Percentiles rank a stretch among this genome's conserved stretches.
These are phyloP conservation scores for Plestiodon gilberti DNA, from an alignment of 2,113 vertebrate species.

Conservation along the genomic window DNA sequence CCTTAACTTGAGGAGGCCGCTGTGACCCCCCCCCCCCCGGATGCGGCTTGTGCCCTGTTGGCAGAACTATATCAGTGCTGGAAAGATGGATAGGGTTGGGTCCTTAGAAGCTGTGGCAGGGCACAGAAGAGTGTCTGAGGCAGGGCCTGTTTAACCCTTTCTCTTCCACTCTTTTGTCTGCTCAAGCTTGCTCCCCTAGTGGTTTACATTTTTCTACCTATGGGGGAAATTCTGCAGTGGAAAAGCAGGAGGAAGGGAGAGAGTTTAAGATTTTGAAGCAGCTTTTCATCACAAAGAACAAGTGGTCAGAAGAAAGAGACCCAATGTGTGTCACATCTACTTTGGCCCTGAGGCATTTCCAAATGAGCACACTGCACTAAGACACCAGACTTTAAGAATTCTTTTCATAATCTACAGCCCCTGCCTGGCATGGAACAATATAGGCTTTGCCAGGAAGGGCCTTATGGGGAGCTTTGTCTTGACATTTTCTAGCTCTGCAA, in stretches of 20 bases:
- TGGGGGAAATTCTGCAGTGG: too few species aligned
- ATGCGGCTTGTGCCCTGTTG: too few species aligned
- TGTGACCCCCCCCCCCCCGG: too few species aligned
- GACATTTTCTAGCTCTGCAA: background rate
- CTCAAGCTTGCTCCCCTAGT: background rate
- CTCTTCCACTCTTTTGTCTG: background rate
- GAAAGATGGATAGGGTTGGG: too few species aligned
- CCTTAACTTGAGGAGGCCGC: too few species aligned
- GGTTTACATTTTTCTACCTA: background rate
- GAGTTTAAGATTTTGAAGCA: background rate
- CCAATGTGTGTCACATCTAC: background rate
- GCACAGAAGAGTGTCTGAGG: too few species aligned
- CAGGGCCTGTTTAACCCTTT: background rate
- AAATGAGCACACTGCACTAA: background rate
- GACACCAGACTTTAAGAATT: background rate
- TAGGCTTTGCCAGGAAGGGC: background rate
- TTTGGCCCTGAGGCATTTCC: background rate
- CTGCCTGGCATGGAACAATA: background rate
- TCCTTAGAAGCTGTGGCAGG: too few species aligned
- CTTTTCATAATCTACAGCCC: background rate
- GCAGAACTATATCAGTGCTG: too few species aligned
- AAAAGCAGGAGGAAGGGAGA: background rate
- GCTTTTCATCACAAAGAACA: background rate
- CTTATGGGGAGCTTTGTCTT: background rate
- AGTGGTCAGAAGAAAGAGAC: background rate